Conservation (phyloP, 53 echinoderm and acorn worm species). For the Paelopatides confundens region DNA sequence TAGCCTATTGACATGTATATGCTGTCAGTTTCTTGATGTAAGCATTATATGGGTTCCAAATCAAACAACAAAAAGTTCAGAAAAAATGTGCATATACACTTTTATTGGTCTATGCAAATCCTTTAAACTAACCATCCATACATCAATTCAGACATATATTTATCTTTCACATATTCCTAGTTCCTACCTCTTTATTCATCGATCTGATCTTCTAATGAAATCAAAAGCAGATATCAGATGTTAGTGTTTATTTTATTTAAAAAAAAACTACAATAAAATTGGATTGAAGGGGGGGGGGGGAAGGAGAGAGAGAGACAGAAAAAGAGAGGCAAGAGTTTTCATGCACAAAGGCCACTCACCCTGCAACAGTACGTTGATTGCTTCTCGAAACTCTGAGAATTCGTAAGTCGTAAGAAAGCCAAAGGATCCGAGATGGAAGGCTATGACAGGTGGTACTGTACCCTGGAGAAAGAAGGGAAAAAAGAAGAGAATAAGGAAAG, state of each 20-base stretch:
- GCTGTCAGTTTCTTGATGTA: too few relatives aligned
- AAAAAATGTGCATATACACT: too few relatives aligned
- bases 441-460: conserved; percentile 98
- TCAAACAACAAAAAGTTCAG: too few relatives aligned
- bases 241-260: background rate
- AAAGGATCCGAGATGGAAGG: conserved; percentile 95
- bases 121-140: too few relatives aligned
- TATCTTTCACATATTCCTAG: too few relatives aligned
- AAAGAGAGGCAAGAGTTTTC: too few relatives aligned
- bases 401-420: conserved; percentile 98
- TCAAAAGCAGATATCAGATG: background rate
- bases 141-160: too few relatives aligned
- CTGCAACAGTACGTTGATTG: conserved; percentile 84
- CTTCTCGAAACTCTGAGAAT: conserved; percentile 94
- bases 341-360: conserved; percentile 60
- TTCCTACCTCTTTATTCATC: background rate
- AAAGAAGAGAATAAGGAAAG: background rate
- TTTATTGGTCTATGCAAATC: too few relatives aligned
- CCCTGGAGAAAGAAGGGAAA: conserved; percentile 43
- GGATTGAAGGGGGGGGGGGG: background rate
- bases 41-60: too few relatives aligned
- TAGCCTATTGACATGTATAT: too few relatives aligned
- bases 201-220: background rate
- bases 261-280: background rate
- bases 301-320: too few relatives aligned